Evolutionary conservation across 1,140 invertebrate genomes (phyloP).

Genomic region (Cepaea nemoralis): DNA sequence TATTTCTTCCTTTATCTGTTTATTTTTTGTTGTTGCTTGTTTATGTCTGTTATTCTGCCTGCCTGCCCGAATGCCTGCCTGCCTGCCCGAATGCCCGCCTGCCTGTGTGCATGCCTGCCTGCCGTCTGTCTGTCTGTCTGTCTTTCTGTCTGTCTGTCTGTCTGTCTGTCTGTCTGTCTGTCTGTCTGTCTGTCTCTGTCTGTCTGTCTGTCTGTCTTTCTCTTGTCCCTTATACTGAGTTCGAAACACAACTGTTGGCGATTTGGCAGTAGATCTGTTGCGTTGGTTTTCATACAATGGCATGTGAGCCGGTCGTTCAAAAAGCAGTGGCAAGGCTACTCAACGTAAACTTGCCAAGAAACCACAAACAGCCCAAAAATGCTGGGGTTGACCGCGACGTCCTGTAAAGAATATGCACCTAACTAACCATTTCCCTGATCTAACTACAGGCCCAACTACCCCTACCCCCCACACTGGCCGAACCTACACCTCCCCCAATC

Average conservation of each 20-base stretch:
- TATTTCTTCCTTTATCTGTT: too few relatives aligned
- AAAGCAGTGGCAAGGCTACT: neutral
- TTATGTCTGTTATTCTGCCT: neutral
- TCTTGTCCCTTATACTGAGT: neutral
- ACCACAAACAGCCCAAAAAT: too few relatives aligned
- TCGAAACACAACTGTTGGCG: too few relatives aligned
- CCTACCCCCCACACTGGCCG: too few relatives aligned
- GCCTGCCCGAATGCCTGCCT: neutral
- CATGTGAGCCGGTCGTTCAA: neutral
- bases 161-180: neutral
- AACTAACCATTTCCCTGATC: too few relatives aligned
- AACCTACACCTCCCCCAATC: too few relatives aligned
- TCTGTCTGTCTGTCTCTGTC: neutral
- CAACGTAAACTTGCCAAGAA: too few relatives aligned
- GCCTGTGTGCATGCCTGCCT: neutral
- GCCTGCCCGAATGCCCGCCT: neutral
- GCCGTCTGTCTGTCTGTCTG: neutral
- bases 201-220: neutral
- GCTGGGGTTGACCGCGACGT: too few relatives aligned
- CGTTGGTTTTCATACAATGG: neutral
- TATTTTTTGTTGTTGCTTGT: too few relatives aligned
- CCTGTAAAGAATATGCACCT: too few relatives aligned
- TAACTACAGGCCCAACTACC: too few relatives aligned
- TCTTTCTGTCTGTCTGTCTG: neutral
- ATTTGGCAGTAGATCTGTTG: neutral